Percentiles rank a stretch among this genome's conserved stretches.
Evolutionary conservation across 2,113 vertebrate genomes (phyloP).

Genomic region (Donacobius atricapilla): DNA sequence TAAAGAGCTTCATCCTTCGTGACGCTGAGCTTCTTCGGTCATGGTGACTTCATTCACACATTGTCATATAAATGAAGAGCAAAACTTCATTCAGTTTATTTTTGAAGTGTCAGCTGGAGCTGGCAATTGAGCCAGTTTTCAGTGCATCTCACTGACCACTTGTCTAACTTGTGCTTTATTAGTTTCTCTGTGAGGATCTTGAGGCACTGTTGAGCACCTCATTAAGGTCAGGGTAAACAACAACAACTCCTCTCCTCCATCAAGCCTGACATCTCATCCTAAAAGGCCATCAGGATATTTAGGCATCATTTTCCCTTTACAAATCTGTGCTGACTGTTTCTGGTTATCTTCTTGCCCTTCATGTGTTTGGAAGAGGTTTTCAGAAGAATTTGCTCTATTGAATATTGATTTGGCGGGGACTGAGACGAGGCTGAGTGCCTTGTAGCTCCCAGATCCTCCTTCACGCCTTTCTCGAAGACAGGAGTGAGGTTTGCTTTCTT

Average conservation of each 20-base stretch:
- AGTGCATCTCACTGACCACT: rapidly evolving
- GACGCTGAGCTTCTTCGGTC: not conserved
- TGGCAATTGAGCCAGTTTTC: not conserved
- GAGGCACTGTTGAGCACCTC: not conserved
- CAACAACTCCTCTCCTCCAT: not conserved
- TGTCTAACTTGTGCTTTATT: not conserved
- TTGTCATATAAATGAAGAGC: not conserved
- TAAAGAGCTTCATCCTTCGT: not conserved
- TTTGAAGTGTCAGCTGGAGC: not conserved
- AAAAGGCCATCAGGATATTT: not conserved
- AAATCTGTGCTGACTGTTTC: not conserved
- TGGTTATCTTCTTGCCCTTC: not conserved
- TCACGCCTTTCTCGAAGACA: not conserved
- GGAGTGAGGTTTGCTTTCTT: not conserved
- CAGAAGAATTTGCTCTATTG: not conserved
- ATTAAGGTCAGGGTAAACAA: not conserved
- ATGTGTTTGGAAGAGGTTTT: not conserved
- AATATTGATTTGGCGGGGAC: not conserved
- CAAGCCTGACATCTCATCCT: not conserved
- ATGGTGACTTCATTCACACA: not conserved
- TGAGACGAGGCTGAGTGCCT: not conserved
- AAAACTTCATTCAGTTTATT: not conserved
- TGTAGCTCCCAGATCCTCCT: not conserved
- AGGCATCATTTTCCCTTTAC: not conserved
- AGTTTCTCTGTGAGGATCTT: not conserved